A percentile compares a stretch with the other conserved stretches of the same genome.
These are phyloP conservation scores for Serinus canaria DNA, from an alignment of 2,113 vertebrate genomes.

Conservation along the genomic window DNA sequence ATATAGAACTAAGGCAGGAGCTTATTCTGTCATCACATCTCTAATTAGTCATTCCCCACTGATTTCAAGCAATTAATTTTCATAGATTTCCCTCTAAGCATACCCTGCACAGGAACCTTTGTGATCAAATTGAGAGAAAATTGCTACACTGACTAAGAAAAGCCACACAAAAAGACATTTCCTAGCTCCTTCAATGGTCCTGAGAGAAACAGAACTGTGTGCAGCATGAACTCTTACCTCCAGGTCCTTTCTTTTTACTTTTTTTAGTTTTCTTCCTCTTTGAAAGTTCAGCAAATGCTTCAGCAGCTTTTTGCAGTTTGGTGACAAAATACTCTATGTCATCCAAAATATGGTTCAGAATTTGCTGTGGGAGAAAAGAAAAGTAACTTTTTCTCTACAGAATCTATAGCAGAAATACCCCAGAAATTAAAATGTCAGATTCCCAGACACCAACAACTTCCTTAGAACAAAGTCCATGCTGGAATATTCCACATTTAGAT, in stretches of 20 bases:
- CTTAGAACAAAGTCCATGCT: not conserved
- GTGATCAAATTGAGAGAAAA: not conserved
- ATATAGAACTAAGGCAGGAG: not conserved
- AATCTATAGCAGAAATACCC: not conserved
- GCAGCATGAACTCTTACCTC: constrained; percentile 75
- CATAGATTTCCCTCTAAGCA: not conserved
- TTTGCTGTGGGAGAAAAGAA: constrained; percentile 81
- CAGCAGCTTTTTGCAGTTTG: constrained; percentile 93
- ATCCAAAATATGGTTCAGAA: constrained; percentile 96
- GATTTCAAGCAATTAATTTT: not conserved
- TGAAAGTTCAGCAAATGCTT: constrained; percentile 88
- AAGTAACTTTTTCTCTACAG: not conserved
- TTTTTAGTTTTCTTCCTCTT: constrained; percentile 91
- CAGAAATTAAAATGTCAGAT: not conserved
- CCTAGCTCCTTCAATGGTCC: not conserved
- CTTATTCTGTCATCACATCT: not conserved
- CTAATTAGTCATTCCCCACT: not conserved
- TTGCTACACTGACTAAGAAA: not conserved
- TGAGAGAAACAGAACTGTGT: not conserved
- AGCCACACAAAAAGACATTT: not conserved
- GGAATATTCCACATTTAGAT: not conserved
- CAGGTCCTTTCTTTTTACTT: constrained; percentile 88
- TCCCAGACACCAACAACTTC: not conserved
- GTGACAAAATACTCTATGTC: constrained; percentile 95
- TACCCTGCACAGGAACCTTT: not conserved